Evolutionary conservation across 2,113 vertebrate genomes (phyloP), one percentile per base, ranked within the genome.

Genomic region (Australoheros scitulus): DNA sequence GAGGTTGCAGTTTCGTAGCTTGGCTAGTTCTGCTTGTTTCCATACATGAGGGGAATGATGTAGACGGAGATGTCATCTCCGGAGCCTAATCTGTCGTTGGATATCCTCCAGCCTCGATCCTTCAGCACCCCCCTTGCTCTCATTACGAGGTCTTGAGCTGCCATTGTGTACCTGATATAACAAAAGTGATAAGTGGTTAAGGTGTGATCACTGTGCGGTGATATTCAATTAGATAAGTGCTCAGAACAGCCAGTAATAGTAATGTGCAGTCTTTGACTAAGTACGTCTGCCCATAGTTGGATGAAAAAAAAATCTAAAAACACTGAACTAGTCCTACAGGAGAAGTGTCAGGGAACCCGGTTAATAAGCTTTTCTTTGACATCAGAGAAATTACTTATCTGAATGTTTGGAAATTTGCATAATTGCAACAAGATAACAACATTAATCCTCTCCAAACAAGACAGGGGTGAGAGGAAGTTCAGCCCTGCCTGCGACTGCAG

Each of bases 11-110:
- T 57, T 55, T 29, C 3, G 17, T 9, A 2, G 61, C 50, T 72
- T 4, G 32, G 65, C 89, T 95, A 98, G 3, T 94, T 95, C 88
- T 96, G 96, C 85, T 94, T 96, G 94, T 97, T 98, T 50, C 97
- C 97, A 0, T 97, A 96, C 95, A 97, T 95, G 85, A 99, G 94
- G 58, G 98, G 98, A 88, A 99, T 98, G 93, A 99, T 97, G 68
- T 97, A 99, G 90, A 99, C 98, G 1, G 98, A 98, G 91, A 99
- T 99, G 95, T 99, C 98, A 0, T 99, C 98, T 89, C 97, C 98
- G 2, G 98, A 99, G 75, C 98, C 98, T 89, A 98, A 95, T 81
- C 97, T 95, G 93, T 99, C 97, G 9, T 97, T 97, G 52, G 97
- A 96, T 94, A 99, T 99, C 85, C 98, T 96, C 98, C 98, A 99